A percentile compares a stretch with the other conserved stretches of the same genome.
These are phyloP conservation scores for Danionella dracula DNA, from an alignment of 2,797 vertebrate species.

Conservation along the genomic window DNA sequence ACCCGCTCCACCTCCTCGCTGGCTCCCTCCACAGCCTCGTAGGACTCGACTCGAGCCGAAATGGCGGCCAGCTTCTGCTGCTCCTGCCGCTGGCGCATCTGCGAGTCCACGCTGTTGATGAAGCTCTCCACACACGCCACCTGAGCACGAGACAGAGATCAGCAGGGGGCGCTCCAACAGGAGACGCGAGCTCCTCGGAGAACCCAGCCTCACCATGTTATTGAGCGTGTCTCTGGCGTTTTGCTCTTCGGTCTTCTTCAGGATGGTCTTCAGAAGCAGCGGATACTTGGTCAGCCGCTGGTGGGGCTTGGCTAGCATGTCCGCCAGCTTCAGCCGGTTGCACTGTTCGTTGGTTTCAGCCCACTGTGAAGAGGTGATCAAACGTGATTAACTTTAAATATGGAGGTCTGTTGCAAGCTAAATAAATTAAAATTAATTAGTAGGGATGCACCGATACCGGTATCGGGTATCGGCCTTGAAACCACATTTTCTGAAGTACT, in stretches of 20 bases:
- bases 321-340: conserved; percentile 89
- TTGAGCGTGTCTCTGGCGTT: conserved; percentile 68
- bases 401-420: too few species aligned
- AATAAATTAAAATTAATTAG: too few species aligned
- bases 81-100: conserved; percentile 90
- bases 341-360: conserved; percentile 89
- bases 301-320: conserved; percentile 97
- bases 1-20: conserved; percentile 95
- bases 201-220: conserved; percentile 72
- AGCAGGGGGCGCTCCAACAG: not conserved
- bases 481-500: too few species aligned
- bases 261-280: conserved; percentile 88
- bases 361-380: conserved; percentile 83
- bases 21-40: conserved; percentile 90
- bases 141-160: conserved; percentile 51
- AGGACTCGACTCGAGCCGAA: conserved; percentile 82
- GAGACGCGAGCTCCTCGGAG: too few species aligned
- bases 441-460: too few species aligned
- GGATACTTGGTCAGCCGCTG: conserved; percentile 97
- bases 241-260: conserved; percentile 87
- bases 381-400: too few species aligned
- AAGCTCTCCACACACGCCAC: conserved; percentile 81
- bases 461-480: too few species aligned
- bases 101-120: conserved; percentile 86
- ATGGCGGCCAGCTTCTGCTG: conserved; percentile 82